Percentiles rank a stretch among this genome's conserved stretches.
Conservation (phyloP, 2,113 vertebrate genomes). For the Tretioscincus oriximinensis region DNA sequence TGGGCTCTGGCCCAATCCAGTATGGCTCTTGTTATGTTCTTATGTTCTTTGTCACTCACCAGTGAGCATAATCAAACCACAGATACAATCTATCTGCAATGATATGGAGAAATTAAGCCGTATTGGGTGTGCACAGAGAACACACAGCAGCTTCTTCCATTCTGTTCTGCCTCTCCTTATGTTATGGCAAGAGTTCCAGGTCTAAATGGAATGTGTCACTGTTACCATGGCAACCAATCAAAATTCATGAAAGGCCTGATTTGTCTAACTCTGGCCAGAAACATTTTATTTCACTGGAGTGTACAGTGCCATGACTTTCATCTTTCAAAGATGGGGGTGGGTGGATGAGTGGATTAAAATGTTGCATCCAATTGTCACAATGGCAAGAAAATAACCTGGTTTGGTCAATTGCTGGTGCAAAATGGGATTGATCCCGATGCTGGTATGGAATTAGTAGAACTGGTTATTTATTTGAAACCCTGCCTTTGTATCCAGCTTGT, state of each 20-base stretch:
- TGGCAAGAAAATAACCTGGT: constrained; percentile 22
- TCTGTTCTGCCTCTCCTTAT: constrained; percentile 43
- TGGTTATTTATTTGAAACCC: background rate
- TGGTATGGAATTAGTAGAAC: background rate
- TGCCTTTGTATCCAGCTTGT: no score
- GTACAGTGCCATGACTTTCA: constrained; percentile 31
- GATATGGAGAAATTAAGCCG: background rate
- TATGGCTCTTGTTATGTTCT: no score
- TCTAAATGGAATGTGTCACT: constrained; percentile 51
- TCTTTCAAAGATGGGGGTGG: background rate
- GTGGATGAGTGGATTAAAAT: constrained; percentile 32
- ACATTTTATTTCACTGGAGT: constrained; percentile 52
- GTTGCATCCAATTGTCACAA: constrained; percentile 35
- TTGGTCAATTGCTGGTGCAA: constrained; percentile 21
- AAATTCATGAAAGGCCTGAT: constrained; percentile 53
- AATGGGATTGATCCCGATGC: background rate
- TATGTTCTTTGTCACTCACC: background rate
- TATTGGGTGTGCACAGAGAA: background rate
- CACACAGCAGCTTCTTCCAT: background rate
- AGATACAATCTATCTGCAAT: background rate
- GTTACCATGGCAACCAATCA: constrained; percentile 61
- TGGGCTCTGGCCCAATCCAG: no score
- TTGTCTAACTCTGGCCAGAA: constrained; percentile 42
- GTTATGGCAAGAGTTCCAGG: constrained; percentile 39
- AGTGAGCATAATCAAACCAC: background rate